A percentile compares a stretch with the other conserved stretches of the same genome.
Evolutionary conservation across 2,113 vertebrate genomes (phyloP).

Genomic region (Formicarius rufipectus): DNA sequence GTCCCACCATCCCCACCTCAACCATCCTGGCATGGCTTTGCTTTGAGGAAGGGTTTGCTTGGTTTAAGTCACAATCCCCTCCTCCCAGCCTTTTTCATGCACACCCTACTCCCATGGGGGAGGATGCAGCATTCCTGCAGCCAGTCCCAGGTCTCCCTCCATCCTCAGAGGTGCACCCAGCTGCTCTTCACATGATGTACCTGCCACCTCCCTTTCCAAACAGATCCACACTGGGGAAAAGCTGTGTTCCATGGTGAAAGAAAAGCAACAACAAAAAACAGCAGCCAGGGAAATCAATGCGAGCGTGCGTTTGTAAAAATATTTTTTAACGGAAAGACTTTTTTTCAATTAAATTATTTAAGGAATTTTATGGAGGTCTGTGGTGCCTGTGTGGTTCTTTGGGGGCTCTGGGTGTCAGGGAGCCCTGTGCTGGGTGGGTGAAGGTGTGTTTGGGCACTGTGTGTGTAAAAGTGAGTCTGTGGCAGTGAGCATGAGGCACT

Average conservation of each 20-base stretch:
- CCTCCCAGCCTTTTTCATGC: background rate
- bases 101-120: background rate
- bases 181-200: background rate
- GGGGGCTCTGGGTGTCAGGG: background rate
- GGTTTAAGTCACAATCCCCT: background rate
- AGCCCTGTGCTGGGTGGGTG: background rate
- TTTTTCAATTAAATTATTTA: constrained; percentile 96
- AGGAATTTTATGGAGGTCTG: constrained; percentile 76
- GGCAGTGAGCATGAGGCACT: background rate
- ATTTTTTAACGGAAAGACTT: constrained; percentile 85
- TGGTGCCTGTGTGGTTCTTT: background rate
- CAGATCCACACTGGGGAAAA: constrained; percentile 24
- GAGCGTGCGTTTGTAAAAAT: constrained; percentile 86
- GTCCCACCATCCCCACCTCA: background rate
- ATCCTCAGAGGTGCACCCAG: background rate
- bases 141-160: fast-evolving
- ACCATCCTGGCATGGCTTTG: background rate
- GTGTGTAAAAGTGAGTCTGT: background rate
- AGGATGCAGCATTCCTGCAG: background rate
- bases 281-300: constrained; percentile 71
- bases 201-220: background rate
- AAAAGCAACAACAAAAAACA: background rate
- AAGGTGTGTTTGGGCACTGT: background rate
- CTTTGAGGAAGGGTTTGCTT: background rate
- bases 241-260: constrained; percentile 74